phyloP scores from a whole-genome alignment of 2,113 vertebrate species.

The Zeus faber region DNA sequence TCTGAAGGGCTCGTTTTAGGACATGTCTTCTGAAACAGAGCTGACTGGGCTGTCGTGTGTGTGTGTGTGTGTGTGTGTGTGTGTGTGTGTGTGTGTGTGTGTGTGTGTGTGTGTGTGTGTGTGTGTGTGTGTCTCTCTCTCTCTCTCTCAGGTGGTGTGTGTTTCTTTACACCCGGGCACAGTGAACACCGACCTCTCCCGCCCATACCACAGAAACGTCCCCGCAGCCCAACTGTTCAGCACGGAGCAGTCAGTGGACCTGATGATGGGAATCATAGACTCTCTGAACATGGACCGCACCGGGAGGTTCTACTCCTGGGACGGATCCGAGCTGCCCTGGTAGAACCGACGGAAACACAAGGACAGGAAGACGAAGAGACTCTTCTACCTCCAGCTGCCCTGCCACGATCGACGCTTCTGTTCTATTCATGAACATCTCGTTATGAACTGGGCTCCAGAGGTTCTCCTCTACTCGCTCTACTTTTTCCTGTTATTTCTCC shows the following conservation, averaged over 20 bases:
- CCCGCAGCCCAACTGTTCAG: conserved; percentile 63
- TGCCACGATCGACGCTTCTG: no score
- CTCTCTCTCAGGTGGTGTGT: conserved; percentile 60
- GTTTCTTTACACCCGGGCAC: conserved; percentile 66
- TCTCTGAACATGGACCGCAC: conserved; percentile 49
- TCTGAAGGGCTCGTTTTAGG: no score
- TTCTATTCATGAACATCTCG: no score
- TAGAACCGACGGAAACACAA: conserved; percentile 50
- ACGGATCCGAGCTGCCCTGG: conserved; percentile 56
- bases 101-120: conserved; percentile 3
- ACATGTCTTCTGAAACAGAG: no score
- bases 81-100: not conserved
- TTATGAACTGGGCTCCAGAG: no score
- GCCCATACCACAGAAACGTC: conserved; percentile 64
- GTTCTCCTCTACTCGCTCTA: no score
- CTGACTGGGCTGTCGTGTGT: no score
- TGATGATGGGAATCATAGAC: conserved; percentile 63
- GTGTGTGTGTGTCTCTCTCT: conserved; percentile 12
- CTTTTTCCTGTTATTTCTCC: no score
- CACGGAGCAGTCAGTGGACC: conserved; percentile 55
- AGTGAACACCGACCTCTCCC: conserved; percentile 70
- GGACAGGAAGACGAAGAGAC: not conserved
- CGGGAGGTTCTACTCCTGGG: conserved; percentile 66
- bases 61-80: conserved; percentile 16
- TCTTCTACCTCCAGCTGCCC: no score